phyloP scores from a whole-genome alignment of 2,113 vertebrate genomes.

The Nothobranchius furzeri region DNA sequence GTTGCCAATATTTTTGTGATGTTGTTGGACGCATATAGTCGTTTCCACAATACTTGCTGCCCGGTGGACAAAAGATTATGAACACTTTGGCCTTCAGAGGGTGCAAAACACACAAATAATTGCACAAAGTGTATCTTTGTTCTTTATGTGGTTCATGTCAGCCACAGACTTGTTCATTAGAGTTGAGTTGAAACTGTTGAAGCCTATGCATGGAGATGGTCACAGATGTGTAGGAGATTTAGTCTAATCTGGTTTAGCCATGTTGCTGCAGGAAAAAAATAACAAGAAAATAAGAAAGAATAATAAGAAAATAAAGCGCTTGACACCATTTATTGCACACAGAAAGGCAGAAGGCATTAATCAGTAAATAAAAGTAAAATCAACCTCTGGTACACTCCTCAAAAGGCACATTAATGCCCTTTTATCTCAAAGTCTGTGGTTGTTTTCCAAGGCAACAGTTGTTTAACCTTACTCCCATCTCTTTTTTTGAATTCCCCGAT shows the following conservation, averaged over 20 bases:
- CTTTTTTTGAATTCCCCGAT: constrained; percentile 27
- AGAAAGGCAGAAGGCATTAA: constrained; percentile 60
- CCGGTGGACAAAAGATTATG: too few species aligned
- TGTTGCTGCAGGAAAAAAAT: constrained; percentile 19
- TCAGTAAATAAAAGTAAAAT: constrained; percentile 42
- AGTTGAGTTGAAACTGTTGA: neutral
- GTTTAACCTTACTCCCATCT: constrained; percentile 10
- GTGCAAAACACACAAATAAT: too few species aligned
- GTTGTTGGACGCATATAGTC: too few species aligned
- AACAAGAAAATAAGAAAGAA: constrained; percentile 20
- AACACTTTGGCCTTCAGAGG: too few species aligned
- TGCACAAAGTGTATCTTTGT: neutral
- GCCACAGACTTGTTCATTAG: neutral
- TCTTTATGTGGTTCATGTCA: too few species aligned
- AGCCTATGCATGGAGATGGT: neutral
- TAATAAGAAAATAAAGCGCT: constrained; percentile 36
- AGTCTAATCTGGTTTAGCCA: constrained; percentile 2
- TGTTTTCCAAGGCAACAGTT: constrained; percentile 49
- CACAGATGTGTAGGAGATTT: neutral
- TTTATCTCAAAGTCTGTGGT: neutral
- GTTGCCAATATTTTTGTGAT: too few species aligned
- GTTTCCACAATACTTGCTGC: too few species aligned
- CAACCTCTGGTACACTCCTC: constrained; percentile 44
- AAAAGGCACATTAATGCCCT: neutral
- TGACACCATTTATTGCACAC: constrained; percentile 69